Base-by-base conservation (phyloP, 2,113 vertebrate genomes). In the Pholis gunnellus region DNA sequence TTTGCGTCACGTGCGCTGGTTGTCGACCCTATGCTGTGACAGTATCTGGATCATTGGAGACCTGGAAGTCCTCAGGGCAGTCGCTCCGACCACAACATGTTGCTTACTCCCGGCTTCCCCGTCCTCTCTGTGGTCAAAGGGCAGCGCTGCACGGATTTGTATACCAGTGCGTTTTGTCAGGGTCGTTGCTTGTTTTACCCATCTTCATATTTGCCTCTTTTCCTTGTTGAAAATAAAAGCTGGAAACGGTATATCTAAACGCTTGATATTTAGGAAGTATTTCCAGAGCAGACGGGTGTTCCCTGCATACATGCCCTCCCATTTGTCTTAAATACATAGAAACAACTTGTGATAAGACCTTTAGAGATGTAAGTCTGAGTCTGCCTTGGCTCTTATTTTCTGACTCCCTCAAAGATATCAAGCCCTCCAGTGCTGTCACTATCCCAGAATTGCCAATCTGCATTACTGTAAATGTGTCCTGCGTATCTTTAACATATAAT, bases 71-170 rank as follows among this genome's bases (percentile, higher is more conserved):
- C 54, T 17, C 3, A 9, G 27, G 56, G 38, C 48, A 27, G 15
- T n/a, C 25, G 0, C 64, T 72, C n/a, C 9, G 31, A 34, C 59
- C 71, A 75, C 74, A 76, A 72, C 78, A 59, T 25, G 68, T 75
- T 38, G 65, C 75, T 78, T 56, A 42, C 31, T 63, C 27, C 40
- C 2, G 4, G 13, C 46, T 63, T 52, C 25, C 13, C 1, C 40
- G 27, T 79, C 67, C 22, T 60, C 15, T 42, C 11, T 22, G 8
- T 15, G 65, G 69, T 65, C 69, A 61, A 71, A 65, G 59, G 44
- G 17, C 9, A 14, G 46, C 10, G 25, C 42, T 8, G 34, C 42
- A 44, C 18, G 1, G 15, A 36, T 27, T 13, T 27, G 60, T 79
- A n/a, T 72, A 38, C 9, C 3, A 36, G 50, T 78, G 60, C 52